These are phyloP conservation scores for Malurus melanocephalus DNA, from an alignment of 2,113 vertebrate species.

Conservation along the genomic window DNA sequence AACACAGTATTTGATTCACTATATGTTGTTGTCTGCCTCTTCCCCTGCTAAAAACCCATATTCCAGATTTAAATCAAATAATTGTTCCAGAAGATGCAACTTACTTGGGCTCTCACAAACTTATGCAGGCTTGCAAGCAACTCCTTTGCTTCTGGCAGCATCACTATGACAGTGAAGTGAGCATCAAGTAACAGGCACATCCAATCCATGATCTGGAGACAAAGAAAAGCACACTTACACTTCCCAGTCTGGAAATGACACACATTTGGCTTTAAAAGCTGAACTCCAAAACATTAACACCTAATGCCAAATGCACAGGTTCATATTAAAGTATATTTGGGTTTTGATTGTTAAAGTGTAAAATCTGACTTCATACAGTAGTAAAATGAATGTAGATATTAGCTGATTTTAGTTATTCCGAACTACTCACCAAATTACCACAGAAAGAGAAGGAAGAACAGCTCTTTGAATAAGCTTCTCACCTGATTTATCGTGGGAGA, in stretches of 20 bases:
- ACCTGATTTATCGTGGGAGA: constrained; percentile 86
- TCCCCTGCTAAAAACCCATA: neutral
- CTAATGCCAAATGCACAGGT: neutral
- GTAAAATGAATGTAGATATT: neutral
- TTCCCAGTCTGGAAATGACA: neutral
- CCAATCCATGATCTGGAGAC: constrained; percentile 90
- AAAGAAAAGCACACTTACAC: neutral
- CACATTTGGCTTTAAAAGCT: neutral
- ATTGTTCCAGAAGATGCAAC: constrained; percentile 14
- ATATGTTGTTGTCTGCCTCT: neutral
- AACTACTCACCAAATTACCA: neutral
- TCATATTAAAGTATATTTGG: neutral
- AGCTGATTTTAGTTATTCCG: neutral
- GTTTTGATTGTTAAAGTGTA: neutral
- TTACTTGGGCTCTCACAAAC: constrained; percentile 89
- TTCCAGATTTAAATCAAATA: neutral
- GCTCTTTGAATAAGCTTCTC: neutral
- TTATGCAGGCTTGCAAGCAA: constrained; percentile 82
- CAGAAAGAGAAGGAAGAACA: neutral
- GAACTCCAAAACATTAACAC: neutral
- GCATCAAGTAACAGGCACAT: constrained; percentile 90
- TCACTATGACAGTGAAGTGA: constrained; percentile 90
- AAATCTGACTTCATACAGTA: neutral
- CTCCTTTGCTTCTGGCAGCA: constrained; percentile 86
- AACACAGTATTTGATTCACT: neutral